Conservation (phyloP, 1,140 invertebrate species). For the Drosophila insularis region DNA sequence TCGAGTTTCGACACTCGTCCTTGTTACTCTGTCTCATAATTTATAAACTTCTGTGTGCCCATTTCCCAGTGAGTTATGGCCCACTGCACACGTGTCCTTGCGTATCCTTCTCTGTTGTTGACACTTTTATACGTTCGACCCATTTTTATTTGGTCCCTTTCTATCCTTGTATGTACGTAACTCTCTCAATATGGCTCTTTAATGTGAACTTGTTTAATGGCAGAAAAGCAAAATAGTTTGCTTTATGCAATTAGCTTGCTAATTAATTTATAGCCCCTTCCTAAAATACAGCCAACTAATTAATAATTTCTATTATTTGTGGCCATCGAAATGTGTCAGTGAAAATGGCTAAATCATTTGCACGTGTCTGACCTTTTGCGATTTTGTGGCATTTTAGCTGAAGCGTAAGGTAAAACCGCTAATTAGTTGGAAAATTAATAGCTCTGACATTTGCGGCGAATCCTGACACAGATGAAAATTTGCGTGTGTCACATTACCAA, state of each 20-base stretch:
- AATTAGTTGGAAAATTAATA: slow-evolving; percentile 54
- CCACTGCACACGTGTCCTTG: not conserved
- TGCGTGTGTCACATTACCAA: not conserved
- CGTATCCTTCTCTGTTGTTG: not conserved
- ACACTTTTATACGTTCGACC: slow-evolving; percentile 1
- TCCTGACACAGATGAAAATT: not conserved
- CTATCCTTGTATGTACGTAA: not conserved
- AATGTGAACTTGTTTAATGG: slow-evolving; percentile 46
- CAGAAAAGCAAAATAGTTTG: slow-evolving; percentile 22
- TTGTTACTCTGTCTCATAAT: not conserved
- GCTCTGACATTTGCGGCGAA: slow-evolving; percentile 8
- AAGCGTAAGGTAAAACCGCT: slow-evolving; percentile 36
- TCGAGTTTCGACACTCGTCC: not conserved
- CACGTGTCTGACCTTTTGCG: slow-evolving; percentile 28
- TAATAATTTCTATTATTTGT: slow-evolving; percentile 51
- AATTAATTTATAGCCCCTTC: slow-evolving; percentile 53
- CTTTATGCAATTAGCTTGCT: slow-evolving; percentile 25
- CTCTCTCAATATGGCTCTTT: slow-evolving; percentile 7
- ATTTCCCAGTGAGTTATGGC: not conserved
- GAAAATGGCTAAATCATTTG: slow-evolving; percentile 27
- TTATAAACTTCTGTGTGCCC: slow-evolving; percentile 8
- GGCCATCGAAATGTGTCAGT: not conserved
- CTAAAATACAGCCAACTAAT: slow-evolving; percentile 40
- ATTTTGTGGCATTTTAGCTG: slow-evolving; percentile 19
- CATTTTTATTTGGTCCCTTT: not conserved